These are phyloP conservation scores for Vespertilio murinus DNA, from an alignment of 2,797 vertebrate genomes.

Conservation along the genomic window DNA sequence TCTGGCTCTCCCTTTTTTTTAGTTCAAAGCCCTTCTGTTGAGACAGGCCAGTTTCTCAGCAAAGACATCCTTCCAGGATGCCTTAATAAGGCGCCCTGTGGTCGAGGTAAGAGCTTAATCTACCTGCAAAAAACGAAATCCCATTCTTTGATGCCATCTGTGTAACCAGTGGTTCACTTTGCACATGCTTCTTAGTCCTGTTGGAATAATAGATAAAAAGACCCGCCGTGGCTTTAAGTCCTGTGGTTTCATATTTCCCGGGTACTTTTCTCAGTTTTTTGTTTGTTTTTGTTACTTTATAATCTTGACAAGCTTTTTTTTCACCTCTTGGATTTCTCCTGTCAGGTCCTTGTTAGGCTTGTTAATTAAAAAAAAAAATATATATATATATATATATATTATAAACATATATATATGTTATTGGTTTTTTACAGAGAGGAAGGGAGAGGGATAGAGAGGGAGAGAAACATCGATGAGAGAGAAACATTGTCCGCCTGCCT, in stretches of 20 bases:
- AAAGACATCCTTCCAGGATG: slow-evolving; percentile 8
- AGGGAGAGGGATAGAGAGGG: no score
- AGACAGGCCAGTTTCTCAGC: not conserved
- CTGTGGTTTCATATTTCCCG: not conserved
- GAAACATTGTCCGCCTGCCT: no score
- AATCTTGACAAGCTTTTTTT: slow-evolving; percentile 4
- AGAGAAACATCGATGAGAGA: no score
- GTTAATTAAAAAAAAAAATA: no score
- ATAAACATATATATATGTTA: no score
- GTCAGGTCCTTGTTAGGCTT: slow-evolving; percentile 15
- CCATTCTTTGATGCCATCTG: not conserved
- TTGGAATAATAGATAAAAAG: slow-evolving; percentile 47
- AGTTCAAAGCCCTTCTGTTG: not conserved
- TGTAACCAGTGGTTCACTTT: slow-evolving; percentile 37
- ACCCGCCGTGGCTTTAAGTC: not conserved
- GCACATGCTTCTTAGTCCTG: not conserved
- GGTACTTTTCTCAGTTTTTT: not conserved
- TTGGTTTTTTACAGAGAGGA: no score
- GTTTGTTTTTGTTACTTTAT: not conserved
- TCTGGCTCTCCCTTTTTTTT: not conserved
- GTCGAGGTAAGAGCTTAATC: not conserved
- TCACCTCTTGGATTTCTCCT: slow-evolving; percentile 17
- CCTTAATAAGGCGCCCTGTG: not conserved
- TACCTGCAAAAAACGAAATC: not conserved
- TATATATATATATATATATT: no score